Evolutionary conservation across 2,113 vertebrate genomes (phyloP).

Genomic region (Orthochromis indermauri): DNA sequence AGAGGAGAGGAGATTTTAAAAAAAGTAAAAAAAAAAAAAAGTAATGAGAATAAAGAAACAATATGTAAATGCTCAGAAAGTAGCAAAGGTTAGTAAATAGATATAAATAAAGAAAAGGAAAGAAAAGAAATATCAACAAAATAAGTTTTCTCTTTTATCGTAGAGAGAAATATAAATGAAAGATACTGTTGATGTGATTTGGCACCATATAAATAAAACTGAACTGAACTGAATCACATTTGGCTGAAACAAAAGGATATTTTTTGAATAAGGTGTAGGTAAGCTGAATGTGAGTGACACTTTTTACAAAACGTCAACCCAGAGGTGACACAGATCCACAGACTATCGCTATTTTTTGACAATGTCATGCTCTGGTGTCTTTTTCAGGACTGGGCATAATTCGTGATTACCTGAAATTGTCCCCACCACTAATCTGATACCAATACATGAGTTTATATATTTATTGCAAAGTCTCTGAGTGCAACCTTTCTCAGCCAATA

Average conservation of each 20-base stretch:
- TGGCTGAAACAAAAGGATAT: neutral
- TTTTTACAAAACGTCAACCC: neutral
- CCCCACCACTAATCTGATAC: neutral
- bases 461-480: neutral
- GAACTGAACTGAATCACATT: neutral
- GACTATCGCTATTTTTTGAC: accelerated
- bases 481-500: neutral
- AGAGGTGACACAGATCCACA: neutral
- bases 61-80: neutral
- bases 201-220: neutral
- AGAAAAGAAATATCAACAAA: neutral
- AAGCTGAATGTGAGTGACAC: neutral
- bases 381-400: neutral
- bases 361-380: neutral
- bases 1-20: neutral
- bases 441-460: neutral
- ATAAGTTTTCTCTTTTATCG: accelerated
- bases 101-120: neutral
- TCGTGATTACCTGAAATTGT: accelerated
- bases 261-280: neutral
- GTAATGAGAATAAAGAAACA: neutral
- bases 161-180: neutral
- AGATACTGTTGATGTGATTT: neutral
- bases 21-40: neutral
- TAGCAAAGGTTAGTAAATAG: neutral